phyloP scores from a whole-genome alignment of 2,113 vertebrate species.

The Pontoporia blainvillei region DNA sequence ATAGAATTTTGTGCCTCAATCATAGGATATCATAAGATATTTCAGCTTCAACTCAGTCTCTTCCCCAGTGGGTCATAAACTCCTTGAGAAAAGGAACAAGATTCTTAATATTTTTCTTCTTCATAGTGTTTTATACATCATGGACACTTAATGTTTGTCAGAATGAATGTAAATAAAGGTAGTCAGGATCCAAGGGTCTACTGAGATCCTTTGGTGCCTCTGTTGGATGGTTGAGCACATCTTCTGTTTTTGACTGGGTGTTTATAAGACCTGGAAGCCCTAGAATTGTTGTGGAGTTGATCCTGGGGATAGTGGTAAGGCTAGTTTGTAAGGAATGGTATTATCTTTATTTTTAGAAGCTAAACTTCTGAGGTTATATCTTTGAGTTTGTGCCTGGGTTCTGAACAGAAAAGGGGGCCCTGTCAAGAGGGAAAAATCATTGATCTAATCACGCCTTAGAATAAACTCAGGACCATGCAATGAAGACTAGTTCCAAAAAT shows the following conservation, averaged over 20 bases:
- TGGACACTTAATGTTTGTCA: not conserved
- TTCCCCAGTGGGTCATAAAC: not conserved
- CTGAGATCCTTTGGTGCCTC: not conserved
- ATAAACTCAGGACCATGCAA: not conserved
- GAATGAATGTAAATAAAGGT: not conserved
- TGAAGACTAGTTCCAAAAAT: not conserved
- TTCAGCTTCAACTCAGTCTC: not conserved
- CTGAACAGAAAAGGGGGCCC: not conserved
- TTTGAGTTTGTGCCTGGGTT: not conserved
- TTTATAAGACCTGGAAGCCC: not conserved
- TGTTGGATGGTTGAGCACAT: not conserved
- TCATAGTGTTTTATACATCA: not conserved
- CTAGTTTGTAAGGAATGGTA: not conserved
- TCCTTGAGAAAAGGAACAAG: not conserved
- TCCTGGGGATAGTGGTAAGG: not conserved
- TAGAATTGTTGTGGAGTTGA: not conserved
- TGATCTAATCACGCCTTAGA: not conserved
- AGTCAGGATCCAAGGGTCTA: not conserved
- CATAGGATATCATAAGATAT: not conserved
- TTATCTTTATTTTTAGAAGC: not conserved
- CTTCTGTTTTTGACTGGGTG: not conserved
- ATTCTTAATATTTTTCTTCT: not conserved
- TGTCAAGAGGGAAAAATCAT: constrained; percentile 1
- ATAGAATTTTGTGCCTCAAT: not conserved
- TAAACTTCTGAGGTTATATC: not conserved